These are phyloP conservation scores for Eulemur rubriventer DNA, from an alignment of 2,797 vertebrate species.

Conservation along the genomic window DNA sequence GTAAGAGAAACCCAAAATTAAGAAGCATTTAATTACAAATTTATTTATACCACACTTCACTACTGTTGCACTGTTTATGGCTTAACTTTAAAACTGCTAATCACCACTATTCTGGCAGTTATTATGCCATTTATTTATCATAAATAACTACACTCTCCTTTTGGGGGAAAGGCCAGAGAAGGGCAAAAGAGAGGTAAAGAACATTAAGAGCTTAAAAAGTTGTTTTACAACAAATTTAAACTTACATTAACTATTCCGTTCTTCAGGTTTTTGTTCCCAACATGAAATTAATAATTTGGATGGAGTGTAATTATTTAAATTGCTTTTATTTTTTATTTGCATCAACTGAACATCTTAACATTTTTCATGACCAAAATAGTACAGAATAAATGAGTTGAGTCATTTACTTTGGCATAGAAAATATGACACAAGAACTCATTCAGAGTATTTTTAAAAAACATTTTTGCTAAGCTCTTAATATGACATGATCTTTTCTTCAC, in stretches of 20 bases:
- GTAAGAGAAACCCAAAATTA: neutral
- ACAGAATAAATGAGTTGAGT: conserved; percentile 14
- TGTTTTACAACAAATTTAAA: neutral
- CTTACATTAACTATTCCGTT: neutral
- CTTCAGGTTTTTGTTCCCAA: conserved; percentile 18
- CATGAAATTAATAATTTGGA: conserved; percentile 11
- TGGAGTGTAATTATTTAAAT: conserved; percentile 28
- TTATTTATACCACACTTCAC: neutral
- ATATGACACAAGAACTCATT: neutral
- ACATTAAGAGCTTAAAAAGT: neutral
- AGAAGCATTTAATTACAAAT: neutral
- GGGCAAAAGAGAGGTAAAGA: neutral
- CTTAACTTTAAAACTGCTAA: conserved; percentile 33
- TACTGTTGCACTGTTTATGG: neutral
- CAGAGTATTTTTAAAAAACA: neutral
- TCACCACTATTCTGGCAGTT: neutral
- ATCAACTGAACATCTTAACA: conserved; percentile 33
- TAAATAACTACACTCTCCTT: neutral
- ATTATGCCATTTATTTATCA: neutral
- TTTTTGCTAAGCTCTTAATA: conserved; percentile 53
- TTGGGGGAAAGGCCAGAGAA: neutral
- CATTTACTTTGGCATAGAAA: conserved; percentile 37
- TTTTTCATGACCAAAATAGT: conserved; percentile 24
- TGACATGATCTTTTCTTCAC: neutral
- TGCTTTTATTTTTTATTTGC: conserved; percentile 29